Evolutionary conservation across 2,797 vertebrate genomes (phyloP).

Genomic region (Cryptoblepharus egeriae): DNA sequence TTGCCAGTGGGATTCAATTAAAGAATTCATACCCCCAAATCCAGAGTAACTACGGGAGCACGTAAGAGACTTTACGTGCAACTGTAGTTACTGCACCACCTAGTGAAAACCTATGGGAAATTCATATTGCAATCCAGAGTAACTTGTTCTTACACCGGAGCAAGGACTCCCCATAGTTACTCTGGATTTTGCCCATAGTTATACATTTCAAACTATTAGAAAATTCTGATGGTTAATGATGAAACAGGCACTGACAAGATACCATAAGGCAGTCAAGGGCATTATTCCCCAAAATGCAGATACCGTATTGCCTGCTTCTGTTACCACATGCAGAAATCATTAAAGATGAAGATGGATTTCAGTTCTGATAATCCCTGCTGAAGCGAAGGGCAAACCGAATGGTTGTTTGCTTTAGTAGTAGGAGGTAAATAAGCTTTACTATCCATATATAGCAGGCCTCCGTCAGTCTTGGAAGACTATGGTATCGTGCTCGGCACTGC

Average conservation of each 20-base stretch:
- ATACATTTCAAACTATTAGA: slow-evolving; percentile 4
- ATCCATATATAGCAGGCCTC: too few species aligned
- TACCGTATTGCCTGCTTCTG: slow-evolving; percentile 15
- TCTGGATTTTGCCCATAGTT: too few species aligned
- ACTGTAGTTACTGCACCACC: too few species aligned
- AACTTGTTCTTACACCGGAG: too few species aligned
- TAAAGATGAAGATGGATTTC: neutral
- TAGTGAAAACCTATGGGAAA: slow-evolving; percentile 26
- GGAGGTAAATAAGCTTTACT: too few species aligned
- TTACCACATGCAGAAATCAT: slow-evolving; percentile 43
- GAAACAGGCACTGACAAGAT: slow-evolving; percentile 35
- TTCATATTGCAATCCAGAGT: too few species aligned
- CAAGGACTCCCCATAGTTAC: too few species aligned
- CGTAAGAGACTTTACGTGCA: too few species aligned
- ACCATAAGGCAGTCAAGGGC: slow-evolving; percentile 20
- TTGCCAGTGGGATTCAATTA: neutral
- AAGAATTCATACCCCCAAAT: too few species aligned
- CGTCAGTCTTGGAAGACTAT: too few species aligned
- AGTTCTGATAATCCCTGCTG: neutral
- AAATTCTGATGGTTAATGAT: neutral
- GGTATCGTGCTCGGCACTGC: too few species aligned
- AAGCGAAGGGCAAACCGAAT: neutral
- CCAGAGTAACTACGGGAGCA: too few species aligned
- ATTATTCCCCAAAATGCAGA: slow-evolving; percentile 46
- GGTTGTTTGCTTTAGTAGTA: neutral